Evolutionary conservation across 1,140 invertebrate genomes (phyloP), one percentile per base, ranked within the genome.

Genomic region (Platyscapa corneri): DNA sequence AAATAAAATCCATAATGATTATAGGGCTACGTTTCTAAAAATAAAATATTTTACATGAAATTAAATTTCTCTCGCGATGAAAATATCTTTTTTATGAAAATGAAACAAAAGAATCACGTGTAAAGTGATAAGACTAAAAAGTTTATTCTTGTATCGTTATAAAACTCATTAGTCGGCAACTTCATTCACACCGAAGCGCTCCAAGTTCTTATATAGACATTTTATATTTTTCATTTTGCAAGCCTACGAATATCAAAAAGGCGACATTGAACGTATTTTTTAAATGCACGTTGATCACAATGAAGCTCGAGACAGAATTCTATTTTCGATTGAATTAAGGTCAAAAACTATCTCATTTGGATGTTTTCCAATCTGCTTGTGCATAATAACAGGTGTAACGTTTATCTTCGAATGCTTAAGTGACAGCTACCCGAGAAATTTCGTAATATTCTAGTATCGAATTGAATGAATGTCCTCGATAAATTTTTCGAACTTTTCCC

Each of bases 301-400:
- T 53, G 30, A 65, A 49, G 65, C 49, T 42, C 8, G 53, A 60
- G 67, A 60, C 78, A 56, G 70, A 74, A 83, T 80, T 74, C 82
- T 83, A 81, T 84, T 84, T 86, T 84, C 0, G 78, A 53, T 16
- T 27, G 65, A 74, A 83, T 81, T 80, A 86, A 85, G 86, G 86
- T 84, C 86, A 86, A 39, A 72, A 72, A 32, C 49, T 30, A 86
- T 79, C 64, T 80, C 75, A 79, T 46, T 86, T 86, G 86, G 86
- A 84, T 37, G 56, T 67, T 32, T 49, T 86, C 86, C 86, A 86
- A 86, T 65, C 78, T 67, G 27, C 56, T 75, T 46, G 1, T 12
- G 30, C 76, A 82, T 81, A 85, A 85, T 81, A 85, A 85, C 84
- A 85, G 70, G 72, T 85, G 42, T 60, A 75, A 70, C 8, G 34